Evolutionary conservation across 1,140 invertebrate genomes (phyloP), one percentile per base, ranked within the genome.

Genomic region (Caenorhabditis inopinata): DNA sequence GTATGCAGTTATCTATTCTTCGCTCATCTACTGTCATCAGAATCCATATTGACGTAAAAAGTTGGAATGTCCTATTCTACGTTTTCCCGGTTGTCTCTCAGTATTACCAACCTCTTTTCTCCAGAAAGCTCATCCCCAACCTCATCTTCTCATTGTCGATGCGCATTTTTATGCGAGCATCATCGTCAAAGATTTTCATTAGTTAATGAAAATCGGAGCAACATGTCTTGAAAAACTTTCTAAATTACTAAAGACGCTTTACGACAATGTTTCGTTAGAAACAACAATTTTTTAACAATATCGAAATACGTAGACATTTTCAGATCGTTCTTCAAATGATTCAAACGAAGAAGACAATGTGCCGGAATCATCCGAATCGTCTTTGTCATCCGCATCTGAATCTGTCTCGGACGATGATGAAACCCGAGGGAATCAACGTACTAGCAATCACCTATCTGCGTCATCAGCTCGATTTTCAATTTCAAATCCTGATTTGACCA

Each of bases 401-500:
- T 49, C 49, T 18, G 51, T 48, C 16, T 68, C 35, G 1, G 53
- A 53, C 3, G 32, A 29, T 12, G 32, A 47, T 53, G n/a, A 9
- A 53, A 86, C 25, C 48, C 35, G 68, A 58, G 25, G 49, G 76
- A n/a, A 82, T 79, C 35, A 51, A 76, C 48, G 76, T 83, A 47
- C 73, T 53, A 46, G 76, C 78, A 35, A 47, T 62, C 32, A 82
- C 79, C 38, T 74, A 21, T 68, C 58, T 21, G 25, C 68, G 35
- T 38, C 82, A 35, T 21, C 62, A 29, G 12, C 78, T 12, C 53
- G 81, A 42, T 79, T 89, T 32, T 88, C 86, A 25, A 53, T 88
- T n/a, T 87, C 87, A 16, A 88, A 88, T 78, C 87, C 87, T 18
- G 86, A 87, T 74, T 74, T 87, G n/a, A 83, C 85, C 12, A 80